Percentiles rank a stretch among this genome's conserved stretches.
Conservation (phyloP, 2,888 invertebrate genomes). For the Rhogogaster chlorosoma region DNA sequence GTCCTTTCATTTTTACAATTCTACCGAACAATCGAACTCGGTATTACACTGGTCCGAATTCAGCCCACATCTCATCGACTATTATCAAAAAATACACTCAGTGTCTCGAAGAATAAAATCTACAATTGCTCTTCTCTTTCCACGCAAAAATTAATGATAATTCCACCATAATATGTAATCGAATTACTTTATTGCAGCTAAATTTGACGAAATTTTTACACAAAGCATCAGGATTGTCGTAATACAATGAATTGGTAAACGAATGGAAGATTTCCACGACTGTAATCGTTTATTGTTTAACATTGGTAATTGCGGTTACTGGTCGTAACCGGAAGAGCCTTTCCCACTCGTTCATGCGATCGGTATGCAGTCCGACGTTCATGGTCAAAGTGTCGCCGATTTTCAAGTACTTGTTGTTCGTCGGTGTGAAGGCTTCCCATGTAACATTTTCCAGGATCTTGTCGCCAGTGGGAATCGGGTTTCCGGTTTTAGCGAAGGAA, state of each 20-base stretch:
- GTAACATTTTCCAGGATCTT: constrained; percentile 71
- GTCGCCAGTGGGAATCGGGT: constrained; percentile 75
- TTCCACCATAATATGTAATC: not conserved
- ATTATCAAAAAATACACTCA: not conserved
- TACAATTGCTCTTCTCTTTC: too few species aligned
- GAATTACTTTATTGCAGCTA: not conserved
- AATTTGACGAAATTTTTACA: not conserved
- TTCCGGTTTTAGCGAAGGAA: constrained; percentile 79
- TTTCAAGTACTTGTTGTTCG: constrained; percentile 75
- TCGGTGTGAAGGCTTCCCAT: constrained; percentile 75
- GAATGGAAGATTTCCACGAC: not conserved
- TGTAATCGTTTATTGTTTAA: not conserved
- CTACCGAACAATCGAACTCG: not conserved
- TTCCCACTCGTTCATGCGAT: constrained; percentile 76
- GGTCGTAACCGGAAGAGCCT: constrained; percentile 66
- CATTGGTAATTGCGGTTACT: not conserved
- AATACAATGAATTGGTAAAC: not conserved
- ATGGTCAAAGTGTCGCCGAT: constrained; percentile 74
- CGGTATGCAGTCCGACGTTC: constrained; percentile 73
- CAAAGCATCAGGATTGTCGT: too few species aligned
- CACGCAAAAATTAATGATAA: not conserved
- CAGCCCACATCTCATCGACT: not conserved
- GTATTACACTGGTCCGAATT: not conserved
- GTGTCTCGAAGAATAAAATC: not conserved
- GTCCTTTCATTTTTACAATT: not conserved